A percentile compares a stretch with the other conserved stretches of the same genome.
Evolutionary conservation across 2,888 invertebrate species (phyloP).

Genomic region (Notodromas monacha): DNA sequence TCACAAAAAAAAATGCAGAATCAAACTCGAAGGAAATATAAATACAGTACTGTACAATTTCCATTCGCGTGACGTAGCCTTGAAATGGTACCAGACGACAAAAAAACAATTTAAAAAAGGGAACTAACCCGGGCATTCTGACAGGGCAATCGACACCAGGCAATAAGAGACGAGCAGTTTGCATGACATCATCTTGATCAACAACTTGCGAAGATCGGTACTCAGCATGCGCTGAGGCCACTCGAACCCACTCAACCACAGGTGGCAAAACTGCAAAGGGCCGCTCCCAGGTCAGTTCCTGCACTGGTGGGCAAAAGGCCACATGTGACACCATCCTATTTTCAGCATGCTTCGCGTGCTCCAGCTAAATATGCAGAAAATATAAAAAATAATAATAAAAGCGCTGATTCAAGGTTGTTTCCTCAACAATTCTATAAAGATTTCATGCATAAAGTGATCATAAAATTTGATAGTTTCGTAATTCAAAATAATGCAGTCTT

Average conservation of each 20-base stretch:
- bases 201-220: slow-evolving; percentile 20
- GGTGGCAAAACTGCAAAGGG: slow-evolving; percentile 63
- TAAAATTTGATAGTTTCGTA: too few species aligned
- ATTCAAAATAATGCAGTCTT: too few species aligned
- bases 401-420: neutral
- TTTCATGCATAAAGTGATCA: neutral
- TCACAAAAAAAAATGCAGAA: too few species aligned
- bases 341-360: slow-evolving; percentile 25
- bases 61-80: too few species aligned
- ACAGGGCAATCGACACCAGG: slow-evolving; percentile 69
- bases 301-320: slow-evolving; percentile 19
- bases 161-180: slow-evolving; percentile 46
- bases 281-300: slow-evolving; percentile 48
- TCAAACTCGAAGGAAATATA: too few species aligned
- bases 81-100: too few species aligned
- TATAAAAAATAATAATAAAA: neutral
- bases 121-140: slow-evolving; percentile 27
- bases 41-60: too few species aligned
- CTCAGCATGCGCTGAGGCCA: slow-evolving; percentile 44
- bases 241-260: slow-evolving; percentile 60
- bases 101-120: too few species aligned
- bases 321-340: slow-evolving; percentile 14
- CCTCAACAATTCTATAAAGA: neutral
- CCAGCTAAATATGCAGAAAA: slow-evolving; percentile 20
- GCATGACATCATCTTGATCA: slow-evolving; percentile 55